These are phyloP conservation scores for Scolopax mira DNA, from an alignment of 2,113 vertebrate genomes.

Conservation along the genomic window DNA sequence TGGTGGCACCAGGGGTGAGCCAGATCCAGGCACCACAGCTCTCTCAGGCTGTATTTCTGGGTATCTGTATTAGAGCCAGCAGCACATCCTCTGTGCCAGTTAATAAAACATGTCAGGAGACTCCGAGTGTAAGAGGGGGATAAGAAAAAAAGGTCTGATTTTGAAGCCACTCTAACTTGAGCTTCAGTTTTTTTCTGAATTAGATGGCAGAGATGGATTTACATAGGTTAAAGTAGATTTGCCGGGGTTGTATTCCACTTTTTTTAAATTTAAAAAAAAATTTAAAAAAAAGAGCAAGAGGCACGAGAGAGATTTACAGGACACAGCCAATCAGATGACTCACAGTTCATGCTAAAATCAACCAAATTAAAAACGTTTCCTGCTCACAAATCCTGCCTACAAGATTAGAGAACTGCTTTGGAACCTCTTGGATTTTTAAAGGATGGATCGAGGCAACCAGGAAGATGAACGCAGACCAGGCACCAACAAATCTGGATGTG, in stretches of 20 bases:
- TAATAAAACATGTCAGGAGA: neutral
- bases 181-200: neutral
- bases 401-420: neutral
- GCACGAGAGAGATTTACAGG: neutral
- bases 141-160: neutral
- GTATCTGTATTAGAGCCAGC: neutral
- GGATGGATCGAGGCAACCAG: neutral
- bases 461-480: neutral
- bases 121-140: neutral
- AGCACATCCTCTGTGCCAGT: rapidly evolving
- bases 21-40: neutral
- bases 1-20: rapidly evolving
- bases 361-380: neutral
- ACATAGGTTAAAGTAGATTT: neutral
- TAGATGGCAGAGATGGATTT: neutral
- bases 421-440: neutral
- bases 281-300: neutral
- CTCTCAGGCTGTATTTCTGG: neutral
- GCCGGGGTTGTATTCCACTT: neutral
- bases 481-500: neutral
- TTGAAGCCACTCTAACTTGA: neutral
- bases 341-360: neutral
- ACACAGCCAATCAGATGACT: neutral
- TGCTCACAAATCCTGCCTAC: neutral
- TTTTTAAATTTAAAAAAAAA: no score